Evolutionary conservation across 2,888 invertebrate species (phyloP), one percentile per base, ranked within the genome.

Genomic region (Nomada fucata): DNA sequence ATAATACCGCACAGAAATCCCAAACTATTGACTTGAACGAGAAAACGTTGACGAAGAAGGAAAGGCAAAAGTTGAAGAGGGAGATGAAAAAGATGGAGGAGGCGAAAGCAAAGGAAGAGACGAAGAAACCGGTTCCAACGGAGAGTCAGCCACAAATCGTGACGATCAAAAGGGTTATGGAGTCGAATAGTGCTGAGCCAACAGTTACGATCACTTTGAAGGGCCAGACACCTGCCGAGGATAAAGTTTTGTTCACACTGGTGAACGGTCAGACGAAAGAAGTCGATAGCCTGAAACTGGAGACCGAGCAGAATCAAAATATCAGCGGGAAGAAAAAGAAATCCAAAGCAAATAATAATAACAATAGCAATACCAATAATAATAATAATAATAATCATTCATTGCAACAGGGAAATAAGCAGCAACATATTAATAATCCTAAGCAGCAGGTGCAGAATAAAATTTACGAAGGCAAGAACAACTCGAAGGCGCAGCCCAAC

Each of bases 141-240:
- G 91, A 92, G 18, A 90, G 86, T 57, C 92, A 92, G 60, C 91
- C 92, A 7, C 93, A 94, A 76, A 93, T 94, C 50, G 97, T 97
- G 2, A 97, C 97, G 9, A 97, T 97, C 79, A 95, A 96, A 79
- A 94, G 96, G 67, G 95, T 96, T 2, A 95, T 96, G 93, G 95
- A 96, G 86, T 96, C 96, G 10, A 95, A 95, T 89, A 94, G 94
- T 85, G 94, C 95, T 0, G 96, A 96, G 86, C 96, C 97, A 13
- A 96, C 96, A 36, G 97, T 97, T 1, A 97, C 97, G 0, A 97
- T 97, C 67, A 97, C 97, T 0, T 94, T 97, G 47, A 96, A 96
- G 90, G 97, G 97, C 7, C 95, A 96, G 75, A 96, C 96, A 0
- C 96, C 96, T 0, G 96, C 96, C 80, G 96, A 96, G 91, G 97